Conservation (phyloP, 2,113 vertebrate genomes). For the Dissostichus mawsoni region DNA sequence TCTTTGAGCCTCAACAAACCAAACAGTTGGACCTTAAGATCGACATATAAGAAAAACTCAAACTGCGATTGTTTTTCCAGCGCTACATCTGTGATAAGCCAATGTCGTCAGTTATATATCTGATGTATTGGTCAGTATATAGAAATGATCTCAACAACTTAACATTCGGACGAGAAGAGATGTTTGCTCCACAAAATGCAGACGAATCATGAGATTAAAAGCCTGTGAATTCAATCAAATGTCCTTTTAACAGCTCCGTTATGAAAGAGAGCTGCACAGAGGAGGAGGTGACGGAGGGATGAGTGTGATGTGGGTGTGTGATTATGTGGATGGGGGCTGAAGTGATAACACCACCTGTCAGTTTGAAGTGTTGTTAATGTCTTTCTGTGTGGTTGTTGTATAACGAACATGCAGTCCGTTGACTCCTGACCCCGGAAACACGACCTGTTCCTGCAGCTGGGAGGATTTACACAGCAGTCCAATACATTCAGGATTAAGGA, state of each 20-base stretch:
- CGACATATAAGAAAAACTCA: too few relatives aligned
- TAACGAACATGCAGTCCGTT: conserved; percentile 1
- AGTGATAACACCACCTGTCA: conserved; percentile 59
- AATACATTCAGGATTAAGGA: conserved; percentile 56
- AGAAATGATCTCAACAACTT: neutral
- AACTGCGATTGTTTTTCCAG: too few relatives aligned
- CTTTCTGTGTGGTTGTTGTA: neutral
- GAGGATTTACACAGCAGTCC: conserved; percentile 48
- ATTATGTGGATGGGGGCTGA: conserved; percentile 33
- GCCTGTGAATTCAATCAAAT: neutral
- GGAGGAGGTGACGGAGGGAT: conserved; percentile 43
- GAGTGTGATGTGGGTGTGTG: conserved; percentile 57
- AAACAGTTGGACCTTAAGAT: too few relatives aligned
- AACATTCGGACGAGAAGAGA: neutral
- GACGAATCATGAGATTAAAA: neutral
- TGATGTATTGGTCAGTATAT: too few relatives aligned
- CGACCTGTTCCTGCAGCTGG: neutral
- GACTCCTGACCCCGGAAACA: conserved; percentile 44
- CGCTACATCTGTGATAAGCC: too few relatives aligned
- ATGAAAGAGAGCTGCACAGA: conserved; percentile 11
- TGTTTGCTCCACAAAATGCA: neutral
- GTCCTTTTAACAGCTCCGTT: conserved; percentile 7
- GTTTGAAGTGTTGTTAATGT: conserved; percentile 13
- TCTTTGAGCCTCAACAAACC: too few relatives aligned
- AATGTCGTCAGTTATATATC: too few relatives aligned